Base-by-base conservation (phyloP, 2,113 vertebrate species). In the Scomber japonicus region DNA sequence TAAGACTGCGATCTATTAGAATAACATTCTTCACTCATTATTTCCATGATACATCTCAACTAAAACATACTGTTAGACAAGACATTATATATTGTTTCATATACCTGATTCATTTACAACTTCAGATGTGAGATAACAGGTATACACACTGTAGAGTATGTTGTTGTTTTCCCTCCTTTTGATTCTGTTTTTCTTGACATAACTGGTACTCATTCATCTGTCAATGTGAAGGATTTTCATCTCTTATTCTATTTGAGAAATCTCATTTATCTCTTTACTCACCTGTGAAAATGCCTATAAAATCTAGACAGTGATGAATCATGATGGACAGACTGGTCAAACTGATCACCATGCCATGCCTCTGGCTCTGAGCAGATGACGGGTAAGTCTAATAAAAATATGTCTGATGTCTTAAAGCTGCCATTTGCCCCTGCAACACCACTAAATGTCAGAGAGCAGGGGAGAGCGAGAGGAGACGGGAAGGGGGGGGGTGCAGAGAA, bases 391-490 rank as follows among this genome's bases (percentile, higher is more conserved):
- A 88, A 90, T 82, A 78, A 82, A 85, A 89, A 68, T 79, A 82
- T 75, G 81, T 48, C 82, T 62, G 66, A 71, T 60, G 66, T 70
- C 86, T 83, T 67, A 71, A 78, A 83, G 80, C 82, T 77, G 65
- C 72, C 69, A 12, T 85, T 82, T 75, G 70, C 81, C 89, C 85
- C 85, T 21, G 81, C 65, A 74, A 89, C 73, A 50, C 53, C 55
- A 68, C 85, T 75, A 86, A 88, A 89, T 88, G 87, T 88, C 79
- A 78, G 61, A 66, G 84, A 82, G 78, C 72, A 49, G 60, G 31
- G 11, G 35, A 65, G 73, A 81, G 53, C 15, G 0, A 45, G n/a
- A 62, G 15, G 45, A 73, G 68, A 75, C 4, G 10, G 24, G 24
- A 27, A 31, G 49, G 11, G 46, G 30, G 64, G 21, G 62, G 8